These are phyloP conservation scores for Brachirus orientalis DNA, from an alignment of 2,113 vertebrate genomes.

Conservation along the genomic window DNA sequence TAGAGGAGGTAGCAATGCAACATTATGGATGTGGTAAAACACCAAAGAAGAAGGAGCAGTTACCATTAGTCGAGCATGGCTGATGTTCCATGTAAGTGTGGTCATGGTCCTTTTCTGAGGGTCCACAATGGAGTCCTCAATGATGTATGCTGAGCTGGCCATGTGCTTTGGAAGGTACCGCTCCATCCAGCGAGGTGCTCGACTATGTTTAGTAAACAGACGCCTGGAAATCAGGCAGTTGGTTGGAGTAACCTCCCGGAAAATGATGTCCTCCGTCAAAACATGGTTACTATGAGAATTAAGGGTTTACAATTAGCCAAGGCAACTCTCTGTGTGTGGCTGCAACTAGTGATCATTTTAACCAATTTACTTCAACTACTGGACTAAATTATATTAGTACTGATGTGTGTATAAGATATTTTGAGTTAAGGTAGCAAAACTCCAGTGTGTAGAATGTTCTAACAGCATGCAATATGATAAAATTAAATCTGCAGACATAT, in stretches of 20 bases:
- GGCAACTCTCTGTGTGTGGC: not conserved
- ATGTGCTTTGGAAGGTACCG: constrained; percentile 92
- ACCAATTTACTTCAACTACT: no score
- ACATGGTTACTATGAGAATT: constrained; percentile 90
- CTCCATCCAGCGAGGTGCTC: constrained; percentile 94
- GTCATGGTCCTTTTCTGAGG: constrained; percentile 93
- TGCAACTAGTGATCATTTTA: not conserved
- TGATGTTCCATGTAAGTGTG: constrained; percentile 97
- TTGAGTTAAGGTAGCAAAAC: no score
- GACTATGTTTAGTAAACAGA: constrained; percentile 96
- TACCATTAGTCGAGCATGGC: constrained; percentile 93
- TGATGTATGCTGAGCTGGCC: constrained; percentile 92
- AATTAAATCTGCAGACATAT: no score
- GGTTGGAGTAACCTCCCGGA: constrained; percentile 92
- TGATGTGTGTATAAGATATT: no score
- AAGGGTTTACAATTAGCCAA: not conserved
- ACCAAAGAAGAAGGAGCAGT: not conserved
- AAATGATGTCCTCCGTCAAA: constrained; percentile 95
- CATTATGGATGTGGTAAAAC: not conserved
- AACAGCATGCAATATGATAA: no score
- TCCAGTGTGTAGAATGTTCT: no score
- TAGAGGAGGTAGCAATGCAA: no score
- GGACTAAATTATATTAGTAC: no score
- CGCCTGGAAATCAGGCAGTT: constrained; percentile 95
- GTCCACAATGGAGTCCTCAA: constrained; percentile 97